Conservation (phyloP, 2,888 invertebrate species). For the Megamerina dolium region DNA sequence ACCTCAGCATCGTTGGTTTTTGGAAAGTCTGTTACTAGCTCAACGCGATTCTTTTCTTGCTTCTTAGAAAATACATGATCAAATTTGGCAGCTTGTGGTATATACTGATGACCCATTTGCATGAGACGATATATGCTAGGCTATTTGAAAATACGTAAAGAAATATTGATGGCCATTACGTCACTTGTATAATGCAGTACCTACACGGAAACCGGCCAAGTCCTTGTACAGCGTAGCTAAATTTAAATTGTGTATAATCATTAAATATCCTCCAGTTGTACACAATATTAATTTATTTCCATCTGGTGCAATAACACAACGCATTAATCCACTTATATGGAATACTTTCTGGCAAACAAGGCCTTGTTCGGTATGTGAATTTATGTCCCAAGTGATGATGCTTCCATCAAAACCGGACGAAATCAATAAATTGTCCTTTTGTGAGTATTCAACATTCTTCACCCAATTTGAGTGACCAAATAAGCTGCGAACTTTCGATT, state of each 20-base stretch:
- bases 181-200: slow-evolving; percentile 16
- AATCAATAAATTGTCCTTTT: slow-evolving; percentile 74
- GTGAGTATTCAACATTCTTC: slow-evolving; percentile 90
- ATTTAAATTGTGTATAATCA: slow-evolving; percentile 84
- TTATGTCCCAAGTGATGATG: slow-evolving; percentile 91
- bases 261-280: slow-evolving; percentile 83
- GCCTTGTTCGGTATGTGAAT: slow-evolving; percentile 73
- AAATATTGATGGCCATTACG: neutral
- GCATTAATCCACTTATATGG: slow-evolving; percentile 64
- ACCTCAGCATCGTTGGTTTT: slow-evolving; percentile 80
- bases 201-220: slow-evolving; percentile 76
- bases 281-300: slow-evolving; percentile 83
- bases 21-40: slow-evolving; percentile 88
- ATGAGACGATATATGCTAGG: slow-evolving; percentile 84
- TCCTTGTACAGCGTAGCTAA: slow-evolving; percentile 72
- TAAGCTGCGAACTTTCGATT: slow-evolving; percentile 67
- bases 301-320: slow-evolving; percentile 81
- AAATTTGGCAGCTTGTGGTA: slow-evolving; percentile 72
- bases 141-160: slow-evolving; percentile 52
- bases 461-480: slow-evolving; percentile 93
- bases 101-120: slow-evolving; percentile 77
- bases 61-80: slow-evolving; percentile 73
- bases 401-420: slow-evolving; percentile 91
- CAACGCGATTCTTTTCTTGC: slow-evolving; percentile 75
- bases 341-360: slow-evolving; percentile 76